Conservation (phyloP, 2,113 vertebrate genomes). For the Paraplagusia blochii region DNA sequence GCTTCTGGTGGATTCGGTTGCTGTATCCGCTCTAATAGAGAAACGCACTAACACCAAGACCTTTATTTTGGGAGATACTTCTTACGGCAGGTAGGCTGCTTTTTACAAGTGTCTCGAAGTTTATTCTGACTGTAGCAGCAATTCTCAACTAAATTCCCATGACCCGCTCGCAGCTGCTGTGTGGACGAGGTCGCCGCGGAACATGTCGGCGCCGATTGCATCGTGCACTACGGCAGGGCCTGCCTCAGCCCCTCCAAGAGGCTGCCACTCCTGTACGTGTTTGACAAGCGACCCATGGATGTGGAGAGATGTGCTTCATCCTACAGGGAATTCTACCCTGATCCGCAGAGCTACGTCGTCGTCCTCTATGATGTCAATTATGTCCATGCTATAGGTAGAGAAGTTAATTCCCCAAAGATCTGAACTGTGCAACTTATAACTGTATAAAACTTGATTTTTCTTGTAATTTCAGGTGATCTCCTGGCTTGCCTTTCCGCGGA, state of each 20-base stretch:
- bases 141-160: no score
- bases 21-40: conserved; percentile 79
- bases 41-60: conserved; percentile 69
- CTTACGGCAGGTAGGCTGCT: conserved; percentile 96
- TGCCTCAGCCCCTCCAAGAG: conserved; percentile 86
- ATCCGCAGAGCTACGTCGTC: conserved; percentile 73
- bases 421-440: not conserved
- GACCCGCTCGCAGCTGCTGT: conserved; percentile 87
- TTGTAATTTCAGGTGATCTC: conserved; percentile 68
- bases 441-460: not conserved
- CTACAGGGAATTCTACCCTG: conserved; percentile 80
- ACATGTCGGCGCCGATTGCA: conserved; percentile 81
- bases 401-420: not conserved
- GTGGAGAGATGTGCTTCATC: conserved; percentile 69
- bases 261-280: conserved; percentile 84
- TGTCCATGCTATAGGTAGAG: conserved; percentile 65
- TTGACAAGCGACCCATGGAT: conserved; percentile 79
- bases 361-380: conserved; percentile 85
- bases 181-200: conserved; percentile 93
- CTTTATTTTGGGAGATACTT: conserved; percentile 90
- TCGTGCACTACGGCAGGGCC: conserved; percentile 87
- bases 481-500: conserved; percentile 52
- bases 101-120: no score
- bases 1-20: conserved; percentile 79
- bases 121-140: no score